Conservation (phyloP, 2,113 vertebrate genomes). For the Pristiophorus japonicus region DNA sequence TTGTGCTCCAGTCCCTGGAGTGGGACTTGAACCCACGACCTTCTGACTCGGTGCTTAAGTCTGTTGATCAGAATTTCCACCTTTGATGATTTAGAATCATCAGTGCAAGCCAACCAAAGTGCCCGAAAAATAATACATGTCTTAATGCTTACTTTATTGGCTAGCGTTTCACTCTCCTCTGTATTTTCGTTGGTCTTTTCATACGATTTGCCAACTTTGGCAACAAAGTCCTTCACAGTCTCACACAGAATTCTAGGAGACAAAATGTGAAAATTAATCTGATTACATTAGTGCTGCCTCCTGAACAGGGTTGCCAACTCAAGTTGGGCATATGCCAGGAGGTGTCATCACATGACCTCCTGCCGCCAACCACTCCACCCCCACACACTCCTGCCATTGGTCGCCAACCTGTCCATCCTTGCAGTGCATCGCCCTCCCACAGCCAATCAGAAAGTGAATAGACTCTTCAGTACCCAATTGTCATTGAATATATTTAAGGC, state of each 20-base stretch:
- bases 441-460: background rate
- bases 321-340: no score
- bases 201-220: slow-evolving; percentile 87
- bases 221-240: slow-evolving; percentile 93
- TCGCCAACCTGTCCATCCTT: background rate
- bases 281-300: background rate
- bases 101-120: background rate
- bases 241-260: slow-evolving; percentile 81
- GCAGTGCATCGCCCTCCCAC: no score
- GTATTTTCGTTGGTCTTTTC: slow-evolving; percentile 78
- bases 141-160: slow-evolving; percentile 72
- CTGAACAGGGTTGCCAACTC: no score
- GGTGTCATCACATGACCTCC: background rate
- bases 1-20: background rate
- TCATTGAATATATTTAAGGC: no score
- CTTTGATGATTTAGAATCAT: background rate
- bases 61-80: background rate
- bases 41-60: background rate
- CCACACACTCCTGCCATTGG: background rate
- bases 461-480: background rate
- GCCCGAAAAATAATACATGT: background rate
- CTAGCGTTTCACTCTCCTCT: slow-evolving; percentile 77
- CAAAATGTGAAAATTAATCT: slow-evolving; percentile 41
- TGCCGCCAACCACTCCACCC: background rate
- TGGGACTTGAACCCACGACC: background rate